Evolutionary conservation across 2,888 invertebrate genomes (phyloP).

Genomic region (Volucella bombylans): DNA sequence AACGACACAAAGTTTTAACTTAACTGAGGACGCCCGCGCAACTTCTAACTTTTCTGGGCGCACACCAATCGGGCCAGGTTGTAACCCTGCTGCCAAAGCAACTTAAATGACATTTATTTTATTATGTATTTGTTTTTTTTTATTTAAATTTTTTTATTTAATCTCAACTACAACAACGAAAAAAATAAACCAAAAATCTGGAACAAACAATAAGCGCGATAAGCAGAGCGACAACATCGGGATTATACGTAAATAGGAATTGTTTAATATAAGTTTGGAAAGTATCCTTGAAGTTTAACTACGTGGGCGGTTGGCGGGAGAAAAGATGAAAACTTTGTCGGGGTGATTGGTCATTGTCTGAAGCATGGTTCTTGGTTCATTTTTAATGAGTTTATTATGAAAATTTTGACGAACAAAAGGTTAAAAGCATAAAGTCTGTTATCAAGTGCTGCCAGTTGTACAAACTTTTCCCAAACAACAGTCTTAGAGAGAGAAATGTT

Average conservation of each 20-base stretch:
- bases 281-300: slow-evolving; percentile 31
- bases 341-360: slow-evolving; percentile 5
- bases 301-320: background rate
- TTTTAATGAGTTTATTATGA: too few species aligned
- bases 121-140: slow-evolving; percentile 41
- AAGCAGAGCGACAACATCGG: slow-evolving; percentile 10
- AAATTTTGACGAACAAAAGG: too few species aligned
- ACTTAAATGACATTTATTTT: slow-evolving; percentile 57
- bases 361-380: slow-evolving; percentile 12
- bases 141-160: slow-evolving; percentile 27
- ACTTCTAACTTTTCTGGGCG: slow-evolving; percentile 7
- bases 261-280: slow-evolving; percentile 35
- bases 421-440: too few species aligned
- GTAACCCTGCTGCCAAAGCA: slow-evolving; percentile 38
- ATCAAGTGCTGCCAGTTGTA: too few species aligned
- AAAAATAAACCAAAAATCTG: slow-evolving; percentile 10
- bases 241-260: slow-evolving; percentile 4
- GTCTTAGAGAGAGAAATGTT: too few species aligned
- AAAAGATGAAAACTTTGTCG: background rate
- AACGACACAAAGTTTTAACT: slow-evolving; percentile 34
- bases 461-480: too few species aligned
- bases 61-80: slow-evolving; percentile 27
- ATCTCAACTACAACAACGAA: slow-evolving; percentile 12
- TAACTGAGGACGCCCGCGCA: slow-evolving; percentile 1
- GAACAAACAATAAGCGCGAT: slow-evolving; percentile 13